Base-by-base conservation (phyloP, 1,140 invertebrate genomes). In the Polyergus mexicanus region DNA sequence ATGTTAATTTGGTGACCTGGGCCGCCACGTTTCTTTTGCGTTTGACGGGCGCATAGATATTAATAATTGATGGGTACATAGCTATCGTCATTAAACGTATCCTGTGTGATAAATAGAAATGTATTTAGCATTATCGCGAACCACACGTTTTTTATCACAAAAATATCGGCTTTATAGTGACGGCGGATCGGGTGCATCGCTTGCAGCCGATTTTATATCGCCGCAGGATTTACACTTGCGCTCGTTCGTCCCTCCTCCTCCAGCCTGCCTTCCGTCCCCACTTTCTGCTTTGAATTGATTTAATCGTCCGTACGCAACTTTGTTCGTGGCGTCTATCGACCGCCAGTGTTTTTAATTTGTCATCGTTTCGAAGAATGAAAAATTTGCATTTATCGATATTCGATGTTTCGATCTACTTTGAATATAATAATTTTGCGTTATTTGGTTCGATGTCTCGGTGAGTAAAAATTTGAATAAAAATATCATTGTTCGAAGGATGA, bases 1-100 rank as follows among this genome's bases (percentile, higher is more conserved):
- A 51, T 47, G 35, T 83, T 35, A 72, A 58, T 25, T 5, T 16
- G 54, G 0, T 78, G 13, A 10, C 19, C 62, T 63, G 19, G 66
- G n/a, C 60, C 28, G 47, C 38, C 60, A 44, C 68, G 22, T 86
- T 85, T 63, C 81, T 56, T 47, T 71, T 68, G 65, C 63, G 66
- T 86, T 89, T 88, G 85, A 86, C n/a, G 76, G 84, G 51, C 60
- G 84, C 58, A 84, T 38, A 72, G 78, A 47, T 74, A 84, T 89
- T 89, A 86, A 90, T 89, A 86, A 90, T 87, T 89, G 87, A 87
- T 87, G 56, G 74, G 74, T 80, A 84, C 78, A 86, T 54, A 84
- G 62, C 58, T 32, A 22, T 56, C 51, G 66, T 74, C 75, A 87
- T 89, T 87, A 90, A 90, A 63, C 72, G 60, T 38, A 13, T 8